A percentile compares a stretch with the other conserved stretches of the same genome.
Conservation (phyloP, 2,113 vertebrate species). For the Psilopogon haemacephalus region DNA sequence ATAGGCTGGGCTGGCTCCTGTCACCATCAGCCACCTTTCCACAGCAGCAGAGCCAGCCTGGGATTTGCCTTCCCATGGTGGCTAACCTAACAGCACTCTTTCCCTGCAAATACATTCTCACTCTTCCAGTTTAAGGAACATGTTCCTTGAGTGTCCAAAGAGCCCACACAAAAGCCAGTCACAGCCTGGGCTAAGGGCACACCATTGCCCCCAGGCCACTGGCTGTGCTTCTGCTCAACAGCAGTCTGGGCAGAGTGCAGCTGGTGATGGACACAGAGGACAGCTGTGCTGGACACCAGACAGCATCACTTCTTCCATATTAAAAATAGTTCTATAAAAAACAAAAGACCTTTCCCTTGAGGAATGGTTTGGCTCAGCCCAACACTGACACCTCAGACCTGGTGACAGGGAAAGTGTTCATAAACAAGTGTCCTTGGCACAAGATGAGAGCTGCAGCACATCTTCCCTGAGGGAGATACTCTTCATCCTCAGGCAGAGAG, state of each 20-base stretch:
- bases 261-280: not conserved
- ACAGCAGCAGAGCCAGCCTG: not conserved
- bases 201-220: not conserved
- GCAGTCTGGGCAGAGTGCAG: not conserved
- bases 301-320: not conserved
- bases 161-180: not conserved
- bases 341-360: not conserved
- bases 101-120: not conserved
- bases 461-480: not conserved
- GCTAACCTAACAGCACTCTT: not conserved
- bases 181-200: not conserved
- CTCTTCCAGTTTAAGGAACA: not conserved
- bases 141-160: not conserved
- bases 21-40: not conserved
- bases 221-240: rapidly evolving
- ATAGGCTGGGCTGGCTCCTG: not conserved
- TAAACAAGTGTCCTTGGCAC: not conserved
- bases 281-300: not conserved
- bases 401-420: not conserved
- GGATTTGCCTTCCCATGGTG: not conserved
- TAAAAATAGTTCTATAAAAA: not conserved
- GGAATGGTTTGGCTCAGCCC: not conserved
- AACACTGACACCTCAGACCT: not conserved
- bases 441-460: not conserved
- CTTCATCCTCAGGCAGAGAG: not conserved